phyloP scores from a whole-genome alignment of 1,140 invertebrate species.

The Mycetomoellerius zeteki region DNA sequence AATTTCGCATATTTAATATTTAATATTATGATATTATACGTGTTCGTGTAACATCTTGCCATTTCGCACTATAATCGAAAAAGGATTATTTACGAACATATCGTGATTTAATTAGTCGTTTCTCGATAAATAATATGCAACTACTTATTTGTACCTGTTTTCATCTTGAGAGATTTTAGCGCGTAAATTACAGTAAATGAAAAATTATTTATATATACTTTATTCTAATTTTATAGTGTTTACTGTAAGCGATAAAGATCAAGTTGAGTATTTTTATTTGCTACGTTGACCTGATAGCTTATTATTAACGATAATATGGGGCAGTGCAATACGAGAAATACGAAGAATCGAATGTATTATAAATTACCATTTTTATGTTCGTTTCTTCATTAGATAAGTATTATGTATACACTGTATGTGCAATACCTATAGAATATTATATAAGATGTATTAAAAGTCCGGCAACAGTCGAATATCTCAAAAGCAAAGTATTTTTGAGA shows the following conservation, averaged over 20 bases:
- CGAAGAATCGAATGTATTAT: constrained; percentile 45
- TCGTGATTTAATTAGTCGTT: constrained; percentile 55
- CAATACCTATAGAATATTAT: constrained; percentile 45
- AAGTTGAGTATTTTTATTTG: constrained; percentile 28
- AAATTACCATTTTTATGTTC: constrained; percentile 39
- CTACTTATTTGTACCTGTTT: constrained; percentile 55
- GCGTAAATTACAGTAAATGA: constrained; percentile 13
- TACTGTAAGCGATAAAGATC: constrained; percentile 10
- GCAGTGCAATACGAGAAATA: constrained; percentile 68
- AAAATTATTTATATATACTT: constrained; percentile 21
- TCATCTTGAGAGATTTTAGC: constrained; percentile 31
- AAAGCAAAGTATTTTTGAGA: no score
- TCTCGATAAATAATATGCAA: constrained; percentile 31
- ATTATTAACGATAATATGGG: constrained; percentile 46
- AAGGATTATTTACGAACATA: constrained; percentile 20
- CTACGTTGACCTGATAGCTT: constrained; percentile 71
- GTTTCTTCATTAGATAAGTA: constrained; percentile 15
- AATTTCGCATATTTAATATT: constrained; percentile 23
- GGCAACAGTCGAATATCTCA: no score
- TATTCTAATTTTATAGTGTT: background rate
- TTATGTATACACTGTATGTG: constrained; percentile 44
- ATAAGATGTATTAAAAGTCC: no score
- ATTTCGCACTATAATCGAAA: constrained; percentile 29
- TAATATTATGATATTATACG: constrained; percentile 22
- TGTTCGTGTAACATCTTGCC: constrained; percentile 41